These are phyloP conservation scores for Gallirallus australis DNA, from an alignment of 2,797 vertebrate species.

Conservation along the genomic window DNA sequence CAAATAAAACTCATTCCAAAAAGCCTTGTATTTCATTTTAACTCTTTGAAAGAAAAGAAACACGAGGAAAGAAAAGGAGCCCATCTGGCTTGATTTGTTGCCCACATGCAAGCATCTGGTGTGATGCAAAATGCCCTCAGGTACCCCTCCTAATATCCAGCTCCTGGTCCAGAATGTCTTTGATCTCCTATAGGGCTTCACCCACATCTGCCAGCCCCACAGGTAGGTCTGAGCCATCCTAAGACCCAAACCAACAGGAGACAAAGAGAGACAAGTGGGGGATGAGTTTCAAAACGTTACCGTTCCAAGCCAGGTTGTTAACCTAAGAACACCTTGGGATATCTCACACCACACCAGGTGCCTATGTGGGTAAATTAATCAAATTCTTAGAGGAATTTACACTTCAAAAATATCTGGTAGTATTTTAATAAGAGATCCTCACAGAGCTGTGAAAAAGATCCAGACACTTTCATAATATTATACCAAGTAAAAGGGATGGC, in stretches of 20 bases:
- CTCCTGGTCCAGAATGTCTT: conserved; percentile 29
- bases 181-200: conserved; percentile 13
- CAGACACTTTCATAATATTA: neutral
- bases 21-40: neutral
- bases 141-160: neutral
- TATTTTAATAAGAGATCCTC: neutral
- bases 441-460: neutral
- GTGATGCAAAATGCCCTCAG: neutral
- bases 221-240: neutral
- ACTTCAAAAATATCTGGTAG: neutral
- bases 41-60: neutral
- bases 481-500: neutral
- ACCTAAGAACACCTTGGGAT: conserved; percentile 7
- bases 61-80: neutral
- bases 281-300: neutral
- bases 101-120: neutral
- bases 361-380: neutral
- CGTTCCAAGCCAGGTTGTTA: neutral
- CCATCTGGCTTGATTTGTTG: neutral
- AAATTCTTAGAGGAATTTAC: neutral
- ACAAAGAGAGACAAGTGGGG: neutral
- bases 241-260: neutral
- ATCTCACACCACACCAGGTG: neutral
- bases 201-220: conserved; percentile 7
- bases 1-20: neutral